Base-by-base conservation (phyloP, 2,888 invertebrate genomes). In the Tholera decimalis region DNA sequence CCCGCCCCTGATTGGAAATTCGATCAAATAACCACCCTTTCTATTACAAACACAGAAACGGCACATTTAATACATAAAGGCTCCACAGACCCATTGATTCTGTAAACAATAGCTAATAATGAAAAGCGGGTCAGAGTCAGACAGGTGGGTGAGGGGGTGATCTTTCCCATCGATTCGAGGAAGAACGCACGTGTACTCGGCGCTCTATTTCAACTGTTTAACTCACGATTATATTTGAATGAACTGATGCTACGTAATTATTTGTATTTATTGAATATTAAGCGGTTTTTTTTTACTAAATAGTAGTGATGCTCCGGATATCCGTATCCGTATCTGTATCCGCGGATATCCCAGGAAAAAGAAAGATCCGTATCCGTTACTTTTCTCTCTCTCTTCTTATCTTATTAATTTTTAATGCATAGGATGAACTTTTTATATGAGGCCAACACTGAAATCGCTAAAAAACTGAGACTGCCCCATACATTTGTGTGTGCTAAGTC, bases 121-220 rank as follows among this genome's bases (percentile, higher is more conserved):
- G 73, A 67, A 77, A 83, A 83, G 72, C 83, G 73, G 83, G 83
- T 81, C 82, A 83, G 72, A 70, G 71, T 67, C 73, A 79, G 77
- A 74, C 79, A 83, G 76, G 82, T 81, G 77, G 82, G 71, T 62
- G 77, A 81, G 64, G 82, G 79, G 80, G 73, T 75, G 74, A 72
- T 80, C 74, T 73, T 28, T 70, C 71, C 77, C 67, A 77, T 77
- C 79, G 76, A 75, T 71, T 54, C 68, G 54, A 59, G 64, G 64
- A 55, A 64, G 64, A 61, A 67, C 67, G 74, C 78, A 78, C 79
- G 80, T 82, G 82, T 77, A 74, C 66, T 65, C 76, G 61, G 46
- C 68, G 76, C 73, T 75, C 78, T 76, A 82, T 79, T 84, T 74
- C 50, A 76, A 66, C 67, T 69, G 79, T 84, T 77, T 50, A 76